phyloP scores from a whole-genome alignment of 2,113 vertebrate genomes.

The Rhinolophus sinicus region DNA sequence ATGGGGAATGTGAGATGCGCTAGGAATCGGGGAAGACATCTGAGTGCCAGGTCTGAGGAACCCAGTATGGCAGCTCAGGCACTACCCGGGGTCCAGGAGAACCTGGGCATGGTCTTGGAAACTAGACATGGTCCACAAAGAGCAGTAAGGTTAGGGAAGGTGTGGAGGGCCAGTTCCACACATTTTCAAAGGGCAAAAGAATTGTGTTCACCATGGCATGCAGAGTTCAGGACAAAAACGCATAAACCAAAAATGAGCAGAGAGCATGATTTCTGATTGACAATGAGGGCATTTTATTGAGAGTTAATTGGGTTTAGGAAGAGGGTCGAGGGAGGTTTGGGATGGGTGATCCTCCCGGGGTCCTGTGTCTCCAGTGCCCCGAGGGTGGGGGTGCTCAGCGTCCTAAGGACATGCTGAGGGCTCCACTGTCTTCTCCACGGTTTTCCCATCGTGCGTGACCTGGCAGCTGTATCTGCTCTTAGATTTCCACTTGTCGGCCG shows the following conservation, averaged over 20 bases:
- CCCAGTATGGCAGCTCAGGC: not conserved
- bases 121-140: not conserved
- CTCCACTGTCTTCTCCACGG: constrained; percentile 28
- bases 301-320: not conserved
- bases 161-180: too few relatives aligned
- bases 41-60: not conserved
- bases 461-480: not conserved
- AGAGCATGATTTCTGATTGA: not conserved
- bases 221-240: too few relatives aligned
- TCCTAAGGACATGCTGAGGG: constrained; percentile 42
- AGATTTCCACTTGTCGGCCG: constrained; percentile 54
- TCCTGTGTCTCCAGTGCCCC: not conserved
- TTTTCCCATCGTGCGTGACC: constrained; percentile 76
- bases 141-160: not conserved
- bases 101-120: too few relatives aligned
- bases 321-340: too few relatives aligned
- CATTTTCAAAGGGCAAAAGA: not conserved
- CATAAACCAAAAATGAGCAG: not conserved
- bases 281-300: not conserved
- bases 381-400: fast-evolving
- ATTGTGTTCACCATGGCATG: not conserved
- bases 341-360: not conserved
- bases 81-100: too few relatives aligned
- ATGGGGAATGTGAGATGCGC: not conserved
- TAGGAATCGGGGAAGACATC: not conserved